These are phyloP conservation scores for Drosophila rellima DNA, from an alignment of 2,888 invertebrate genomes.

Conservation along the genomic window DNA sequence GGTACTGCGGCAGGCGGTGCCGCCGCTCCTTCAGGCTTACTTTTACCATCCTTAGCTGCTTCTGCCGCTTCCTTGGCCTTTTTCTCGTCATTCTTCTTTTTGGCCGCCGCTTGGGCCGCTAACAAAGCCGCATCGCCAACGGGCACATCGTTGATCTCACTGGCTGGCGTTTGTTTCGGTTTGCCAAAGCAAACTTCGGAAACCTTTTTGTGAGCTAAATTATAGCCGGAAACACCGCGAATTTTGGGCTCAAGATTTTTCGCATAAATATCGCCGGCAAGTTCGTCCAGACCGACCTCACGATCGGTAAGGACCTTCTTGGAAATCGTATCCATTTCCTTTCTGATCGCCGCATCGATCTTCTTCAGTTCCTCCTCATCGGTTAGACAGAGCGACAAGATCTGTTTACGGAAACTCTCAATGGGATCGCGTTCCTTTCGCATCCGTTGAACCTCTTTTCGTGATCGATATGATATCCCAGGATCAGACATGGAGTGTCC, in stretches of 20 bases:
- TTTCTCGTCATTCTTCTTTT: slow-evolving; percentile 21
- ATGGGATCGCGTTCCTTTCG: slow-evolving; percentile 97
- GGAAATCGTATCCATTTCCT: slow-evolving; percentile 92
- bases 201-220: slow-evolving; percentile 40
- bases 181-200: slow-evolving; percentile 66
- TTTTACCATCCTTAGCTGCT: not conserved
- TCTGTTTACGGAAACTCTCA: slow-evolving; percentile 95
- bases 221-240: slow-evolving; percentile 86
- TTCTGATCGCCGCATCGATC: slow-evolving; percentile 86
- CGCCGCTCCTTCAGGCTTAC: not conserved
- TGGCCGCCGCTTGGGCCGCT: slow-evolving; percentile 16
- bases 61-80: not conserved
- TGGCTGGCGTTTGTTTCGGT: slow-evolving; percentile 46
- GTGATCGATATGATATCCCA: slow-evolving; percentile 96
- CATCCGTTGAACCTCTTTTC: slow-evolving; percentile 97
- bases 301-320: slow-evolving; percentile 90
- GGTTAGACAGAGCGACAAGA: slow-evolving; percentile 88
- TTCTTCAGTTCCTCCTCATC: slow-evolving; percentile 86
- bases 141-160: slow-evolving; percentile 56
- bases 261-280: slow-evolving; percentile 91
- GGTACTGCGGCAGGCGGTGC: not conserved
- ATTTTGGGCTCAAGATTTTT: slow-evolving; percentile 88
- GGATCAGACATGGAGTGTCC: slow-evolving; percentile 99
- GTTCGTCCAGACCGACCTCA: slow-evolving; percentile 91
- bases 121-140: slow-evolving; percentile 50